These are phyloP conservation scores for Xenentodon cancila DNA, from an alignment of 2,797 vertebrate genomes.

Conservation along the genomic window DNA sequence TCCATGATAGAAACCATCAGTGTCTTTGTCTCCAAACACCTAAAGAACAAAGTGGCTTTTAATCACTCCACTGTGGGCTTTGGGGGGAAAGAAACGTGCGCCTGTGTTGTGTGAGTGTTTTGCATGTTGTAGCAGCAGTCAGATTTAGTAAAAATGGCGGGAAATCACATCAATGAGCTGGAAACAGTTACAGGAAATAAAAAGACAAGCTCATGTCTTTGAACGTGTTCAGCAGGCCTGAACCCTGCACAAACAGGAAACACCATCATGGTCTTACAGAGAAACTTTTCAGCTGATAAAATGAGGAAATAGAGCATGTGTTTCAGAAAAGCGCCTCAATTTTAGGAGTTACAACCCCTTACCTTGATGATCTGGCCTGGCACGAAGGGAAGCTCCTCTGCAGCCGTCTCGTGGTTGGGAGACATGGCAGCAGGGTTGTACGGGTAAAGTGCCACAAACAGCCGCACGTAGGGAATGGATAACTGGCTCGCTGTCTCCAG, in stretches of 20 bases:
- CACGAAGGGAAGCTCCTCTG: constrained; percentile 93
- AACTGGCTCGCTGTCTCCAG: constrained; percentile 63
- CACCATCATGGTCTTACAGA: constrained; percentile 19
- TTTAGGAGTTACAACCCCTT: constrained; percentile 8
- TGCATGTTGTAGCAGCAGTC: neutral
- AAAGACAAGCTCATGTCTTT: constrained; percentile 26
- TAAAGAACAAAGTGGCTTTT: constrained; percentile 47
- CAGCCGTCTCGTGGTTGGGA: constrained; percentile 90
- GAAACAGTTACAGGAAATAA: constrained; percentile 56
- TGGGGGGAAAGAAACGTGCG: neutral
- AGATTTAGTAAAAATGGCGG: constrained; percentile 16
- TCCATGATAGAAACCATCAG: constrained; percentile 92
- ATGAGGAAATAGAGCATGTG: constrained; percentile 27
- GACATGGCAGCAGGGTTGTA: constrained; percentile 96
- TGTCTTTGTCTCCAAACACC: constrained; percentile 93
- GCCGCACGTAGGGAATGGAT: constrained; percentile 71
- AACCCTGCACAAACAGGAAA: constrained; percentile 61
- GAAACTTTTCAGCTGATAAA: constrained; percentile 32
- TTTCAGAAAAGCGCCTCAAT: neutral
- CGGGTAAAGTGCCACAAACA: constrained; percentile 95
- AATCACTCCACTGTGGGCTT: neutral
- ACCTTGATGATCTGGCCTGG: constrained; percentile 95
- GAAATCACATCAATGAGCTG: constrained; percentile 30
- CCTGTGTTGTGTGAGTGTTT: neutral
- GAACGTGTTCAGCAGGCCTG: constrained; percentile 8